Conservation (phyloP, 1,140 invertebrate genomes). For the Goniozus legneri region DNA sequence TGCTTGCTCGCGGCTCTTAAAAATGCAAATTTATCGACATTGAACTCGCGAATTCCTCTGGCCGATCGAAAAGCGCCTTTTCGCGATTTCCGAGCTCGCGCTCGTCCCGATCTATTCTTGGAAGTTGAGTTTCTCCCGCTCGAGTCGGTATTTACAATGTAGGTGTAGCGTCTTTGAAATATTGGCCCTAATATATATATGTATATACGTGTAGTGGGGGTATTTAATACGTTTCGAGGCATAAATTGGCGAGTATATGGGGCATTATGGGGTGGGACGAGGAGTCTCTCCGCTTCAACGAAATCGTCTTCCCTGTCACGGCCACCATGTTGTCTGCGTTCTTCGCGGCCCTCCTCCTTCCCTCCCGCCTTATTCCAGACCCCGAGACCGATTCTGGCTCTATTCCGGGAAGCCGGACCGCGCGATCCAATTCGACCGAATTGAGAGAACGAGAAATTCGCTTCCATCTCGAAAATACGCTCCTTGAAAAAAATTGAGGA, state of each 20-base stretch:
- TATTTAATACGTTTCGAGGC: constrained; percentile 48
- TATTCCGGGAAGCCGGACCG: no score
- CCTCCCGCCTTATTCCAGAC: constrained; percentile 4
- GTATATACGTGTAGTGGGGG: constrained; percentile 20
- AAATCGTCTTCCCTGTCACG: constrained; percentile 26
- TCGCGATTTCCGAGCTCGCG: no score
- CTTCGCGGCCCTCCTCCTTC: constrained; percentile 19
- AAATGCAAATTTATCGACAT: no score
- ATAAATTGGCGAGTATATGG: constrained; percentile 52
- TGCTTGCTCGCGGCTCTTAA: no score
- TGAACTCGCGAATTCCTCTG: no score
- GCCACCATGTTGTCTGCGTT: constrained; percentile 26
- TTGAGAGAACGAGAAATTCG: no score
- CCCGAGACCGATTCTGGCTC: neutral
- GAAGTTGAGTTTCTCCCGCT: no score
- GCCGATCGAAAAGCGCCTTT: no score
- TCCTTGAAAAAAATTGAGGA: no score
- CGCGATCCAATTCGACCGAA: no score
- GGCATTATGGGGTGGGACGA: constrained; percentile 40
- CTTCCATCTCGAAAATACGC: no score
- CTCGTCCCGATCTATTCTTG: no score
- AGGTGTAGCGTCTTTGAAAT: constrained; percentile 43
- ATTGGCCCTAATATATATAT: constrained; percentile 39
- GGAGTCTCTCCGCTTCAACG: constrained; percentile 10
- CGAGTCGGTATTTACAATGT: constrained; percentile 51